Conservation (phyloP, 2,113 vertebrate species). For the Cephalopterus ornatus region DNA sequence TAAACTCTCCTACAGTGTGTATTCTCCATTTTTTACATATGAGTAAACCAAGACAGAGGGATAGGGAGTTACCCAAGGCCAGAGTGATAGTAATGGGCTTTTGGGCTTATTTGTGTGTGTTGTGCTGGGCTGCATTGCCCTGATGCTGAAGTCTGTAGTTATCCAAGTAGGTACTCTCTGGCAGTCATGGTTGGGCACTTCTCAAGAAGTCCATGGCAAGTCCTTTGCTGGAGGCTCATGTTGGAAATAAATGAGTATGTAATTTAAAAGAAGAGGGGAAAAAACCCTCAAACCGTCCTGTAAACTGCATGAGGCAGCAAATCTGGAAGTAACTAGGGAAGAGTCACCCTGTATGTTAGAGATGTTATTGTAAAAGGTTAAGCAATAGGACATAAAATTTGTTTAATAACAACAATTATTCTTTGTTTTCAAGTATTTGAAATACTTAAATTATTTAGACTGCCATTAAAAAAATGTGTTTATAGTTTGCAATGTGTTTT, state of each 20-base stretch:
- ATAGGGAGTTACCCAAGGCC: neutral
- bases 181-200: neutral
- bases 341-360: neutral
- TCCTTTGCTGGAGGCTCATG: neutral
- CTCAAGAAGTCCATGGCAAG: neutral
- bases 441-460: neutral
- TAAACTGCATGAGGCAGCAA: neutral
- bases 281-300: neutral
- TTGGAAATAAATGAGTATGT: neutral
- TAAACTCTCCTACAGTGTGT: neutral
- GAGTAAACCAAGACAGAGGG: neutral
- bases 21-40: neutral
- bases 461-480: neutral
- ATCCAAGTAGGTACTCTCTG: neutral
- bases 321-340: neutral
- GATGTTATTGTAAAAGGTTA: neutral
- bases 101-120: neutral
- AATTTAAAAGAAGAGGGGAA: neutral
- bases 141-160: neutral
- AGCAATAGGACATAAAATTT: neutral
- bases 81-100: neutral
- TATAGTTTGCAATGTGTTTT: neutral
- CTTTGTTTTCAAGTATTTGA: neutral
- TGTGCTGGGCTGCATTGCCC: neutral
- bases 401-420: neutral